phyloP scores from a whole-genome alignment of 2,113 vertebrate genomes.

The Pelecanus crispus region DNA sequence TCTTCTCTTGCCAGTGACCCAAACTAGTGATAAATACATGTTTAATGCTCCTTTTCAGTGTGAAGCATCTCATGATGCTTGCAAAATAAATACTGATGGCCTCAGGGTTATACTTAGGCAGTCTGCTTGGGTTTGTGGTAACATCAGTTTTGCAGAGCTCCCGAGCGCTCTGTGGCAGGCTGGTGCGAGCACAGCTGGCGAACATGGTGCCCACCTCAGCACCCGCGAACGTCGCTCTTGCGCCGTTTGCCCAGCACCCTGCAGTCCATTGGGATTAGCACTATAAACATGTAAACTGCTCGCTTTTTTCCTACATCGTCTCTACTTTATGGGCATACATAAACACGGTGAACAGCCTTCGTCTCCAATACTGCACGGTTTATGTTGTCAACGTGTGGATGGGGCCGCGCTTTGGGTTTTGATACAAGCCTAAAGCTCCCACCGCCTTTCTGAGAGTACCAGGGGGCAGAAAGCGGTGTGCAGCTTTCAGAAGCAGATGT shows the following conservation, averaged over 20 bases:
- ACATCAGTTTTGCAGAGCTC: background rate
- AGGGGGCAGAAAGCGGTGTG: background rate
- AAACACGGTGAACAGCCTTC: background rate
- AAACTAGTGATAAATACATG: background rate
- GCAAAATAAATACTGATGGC: background rate
- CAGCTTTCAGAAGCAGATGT: background rate
- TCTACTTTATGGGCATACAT: background rate
- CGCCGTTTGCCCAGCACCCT: background rate
- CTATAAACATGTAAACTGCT: background rate
- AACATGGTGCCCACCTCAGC: background rate
- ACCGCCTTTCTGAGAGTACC: background rate
- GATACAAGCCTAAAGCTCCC: background rate
- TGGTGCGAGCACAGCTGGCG: background rate
- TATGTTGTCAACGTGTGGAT: background rate
- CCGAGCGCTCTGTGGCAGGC: background rate
- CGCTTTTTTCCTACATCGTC: background rate
- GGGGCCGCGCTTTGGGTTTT: background rate
- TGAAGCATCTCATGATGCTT: background rate
- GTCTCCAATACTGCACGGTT: rapidly evolving
- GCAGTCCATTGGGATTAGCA: background rate
- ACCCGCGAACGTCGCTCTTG: background rate
- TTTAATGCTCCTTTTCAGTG: background rate
- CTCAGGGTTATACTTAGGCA: background rate
- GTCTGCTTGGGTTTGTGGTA: background rate
- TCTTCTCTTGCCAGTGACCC: background rate